phyloP scores from a whole-genome alignment of 2,797 vertebrate genomes.

The Pachyuromys duprasi region DNA sequence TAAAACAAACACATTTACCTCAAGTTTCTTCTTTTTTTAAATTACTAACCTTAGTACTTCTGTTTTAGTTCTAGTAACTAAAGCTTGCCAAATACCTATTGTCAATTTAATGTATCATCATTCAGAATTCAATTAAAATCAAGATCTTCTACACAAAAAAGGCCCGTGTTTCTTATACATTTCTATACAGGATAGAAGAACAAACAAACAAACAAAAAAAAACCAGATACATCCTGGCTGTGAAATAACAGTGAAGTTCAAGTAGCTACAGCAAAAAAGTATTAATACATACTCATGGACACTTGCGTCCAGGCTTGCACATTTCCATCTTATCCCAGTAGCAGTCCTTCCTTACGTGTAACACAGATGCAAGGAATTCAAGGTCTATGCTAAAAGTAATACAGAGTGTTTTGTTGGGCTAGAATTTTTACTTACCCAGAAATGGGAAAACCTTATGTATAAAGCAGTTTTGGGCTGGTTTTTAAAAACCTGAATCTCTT shows the following conservation, averaged over 20 bases:
- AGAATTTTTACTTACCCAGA: slow-evolving; percentile 56
- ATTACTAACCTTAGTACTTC: background rate
- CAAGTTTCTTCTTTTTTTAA: slow-evolving; percentile 12
- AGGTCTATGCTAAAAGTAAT: background rate
- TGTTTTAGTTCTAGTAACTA: slow-evolving; percentile 32
- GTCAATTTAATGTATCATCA: slow-evolving; percentile 35
- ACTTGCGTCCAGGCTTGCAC: background rate
- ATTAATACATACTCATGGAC: background rate
- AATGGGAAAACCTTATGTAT: slow-evolving; percentile 53
- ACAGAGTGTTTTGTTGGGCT: background rate
- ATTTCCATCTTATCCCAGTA: slow-evolving; percentile 52
- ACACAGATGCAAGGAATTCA: background rate
- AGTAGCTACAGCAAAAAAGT: slow-evolving; percentile 3
- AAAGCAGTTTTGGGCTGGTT: slow-evolving; percentile 46
- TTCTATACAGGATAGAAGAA: background rate
- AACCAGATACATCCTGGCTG: background rate
- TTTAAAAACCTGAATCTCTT: slow-evolving; percentile 56
- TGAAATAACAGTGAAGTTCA: slow-evolving; percentile 51
- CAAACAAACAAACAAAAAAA: too few species aligned
- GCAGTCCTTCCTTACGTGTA: background rate
- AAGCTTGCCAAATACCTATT: background rate
- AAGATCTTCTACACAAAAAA: background rate
- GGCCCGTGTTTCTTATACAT: background rate
- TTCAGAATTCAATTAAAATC: slow-evolving; percentile 57
- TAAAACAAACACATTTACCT: background rate